Evolutionary conservation across 1,140 invertebrate genomes (phyloP).

Genomic region (Drosophila melanica): DNA sequence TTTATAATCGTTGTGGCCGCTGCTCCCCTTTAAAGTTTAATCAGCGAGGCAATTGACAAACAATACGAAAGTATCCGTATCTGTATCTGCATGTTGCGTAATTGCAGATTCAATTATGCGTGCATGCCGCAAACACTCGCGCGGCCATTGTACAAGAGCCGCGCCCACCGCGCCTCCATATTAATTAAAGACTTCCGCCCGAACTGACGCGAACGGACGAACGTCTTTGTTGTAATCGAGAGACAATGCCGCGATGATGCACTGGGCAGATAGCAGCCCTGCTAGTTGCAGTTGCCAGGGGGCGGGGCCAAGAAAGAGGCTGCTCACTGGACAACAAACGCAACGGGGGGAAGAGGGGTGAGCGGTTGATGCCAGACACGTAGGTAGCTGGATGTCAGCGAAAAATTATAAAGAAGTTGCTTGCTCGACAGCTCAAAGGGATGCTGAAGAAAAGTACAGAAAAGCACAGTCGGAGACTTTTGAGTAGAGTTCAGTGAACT

Average conservation of each 20-base stretch:
- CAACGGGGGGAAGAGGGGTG: neutral
- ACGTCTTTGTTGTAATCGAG: slow-evolving; percentile 77
- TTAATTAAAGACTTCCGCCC: slow-evolving; percentile 79
- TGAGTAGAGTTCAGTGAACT: slow-evolving; percentile 28
- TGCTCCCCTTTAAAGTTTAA: slow-evolving; percentile 29
- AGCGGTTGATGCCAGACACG: neutral
- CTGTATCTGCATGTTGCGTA: slow-evolving; percentile 56
- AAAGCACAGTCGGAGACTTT: slow-evolving; percentile 1
- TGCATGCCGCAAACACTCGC: slow-evolving; percentile 33
- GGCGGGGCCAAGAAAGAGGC: neutral
- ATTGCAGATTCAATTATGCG: slow-evolving; percentile 74
- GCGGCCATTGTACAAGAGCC: slow-evolving; percentile 28
- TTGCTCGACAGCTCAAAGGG: slow-evolving; percentile 1
- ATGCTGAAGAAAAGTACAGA: slow-evolving; percentile 6
- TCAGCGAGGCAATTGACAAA: slow-evolving; percentile 14
- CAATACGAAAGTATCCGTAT: slow-evolving; percentile 1
- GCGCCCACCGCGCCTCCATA: slow-evolving; percentile 32
- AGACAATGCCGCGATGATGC: slow-evolving; percentile 40
- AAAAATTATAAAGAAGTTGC: neutral
- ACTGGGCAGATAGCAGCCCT: slow-evolving; percentile 31
- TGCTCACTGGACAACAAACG: slow-evolving; percentile 5
- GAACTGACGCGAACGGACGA: slow-evolving; percentile 28
- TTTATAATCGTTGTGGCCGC: slow-evolving; percentile 29
- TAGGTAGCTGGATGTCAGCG: slow-evolving; percentile 1
- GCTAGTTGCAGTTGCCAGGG: neutral